These are phyloP conservation scores for Aphidius ervi DNA, from an alignment of 1,140 invertebrate genomes.

Conservation along the genomic window DNA sequence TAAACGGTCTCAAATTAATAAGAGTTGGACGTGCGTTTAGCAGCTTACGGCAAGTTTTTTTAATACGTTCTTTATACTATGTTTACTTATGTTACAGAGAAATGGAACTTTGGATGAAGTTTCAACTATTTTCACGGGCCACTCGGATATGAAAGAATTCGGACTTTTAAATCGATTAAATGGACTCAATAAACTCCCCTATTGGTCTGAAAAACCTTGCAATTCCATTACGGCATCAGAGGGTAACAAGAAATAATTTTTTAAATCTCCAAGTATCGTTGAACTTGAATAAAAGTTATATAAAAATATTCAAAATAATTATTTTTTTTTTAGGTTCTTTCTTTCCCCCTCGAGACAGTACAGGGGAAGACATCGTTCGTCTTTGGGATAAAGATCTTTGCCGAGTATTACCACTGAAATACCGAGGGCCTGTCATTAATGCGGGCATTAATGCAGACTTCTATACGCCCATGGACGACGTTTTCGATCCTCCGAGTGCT, in stretches of 20 bases:
- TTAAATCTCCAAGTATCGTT: background rate
- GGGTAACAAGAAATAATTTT: constrained; percentile 48
- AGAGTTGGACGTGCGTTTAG: no score
- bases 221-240: constrained; percentile 80
- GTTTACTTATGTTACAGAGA: constrained; percentile 54
- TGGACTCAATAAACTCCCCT: constrained; percentile 68
- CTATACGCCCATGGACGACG: constrained; percentile 66
- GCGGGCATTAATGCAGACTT: constrained; percentile 66
- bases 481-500: constrained; percentile 63
- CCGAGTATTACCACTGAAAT: constrained; percentile 70
- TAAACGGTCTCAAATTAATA: no score
- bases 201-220: constrained; percentile 73
- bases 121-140: constrained; percentile 75
- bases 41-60: no score
- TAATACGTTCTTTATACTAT: no score
- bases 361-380: constrained; percentile 68
- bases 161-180: constrained; percentile 74
- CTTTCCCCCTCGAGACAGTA: constrained; percentile 71
- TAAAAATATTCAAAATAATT: background rate
- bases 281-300: background rate
- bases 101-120: constrained; percentile 79
- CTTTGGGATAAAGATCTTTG: constrained; percentile 84
- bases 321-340: constrained; percentile 59
- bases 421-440: constrained; percentile 63
- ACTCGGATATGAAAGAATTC: constrained; percentile 70